Base-by-base conservation (phyloP, 2,113 vertebrate genomes). In the Oryzias melastigma region DNA sequence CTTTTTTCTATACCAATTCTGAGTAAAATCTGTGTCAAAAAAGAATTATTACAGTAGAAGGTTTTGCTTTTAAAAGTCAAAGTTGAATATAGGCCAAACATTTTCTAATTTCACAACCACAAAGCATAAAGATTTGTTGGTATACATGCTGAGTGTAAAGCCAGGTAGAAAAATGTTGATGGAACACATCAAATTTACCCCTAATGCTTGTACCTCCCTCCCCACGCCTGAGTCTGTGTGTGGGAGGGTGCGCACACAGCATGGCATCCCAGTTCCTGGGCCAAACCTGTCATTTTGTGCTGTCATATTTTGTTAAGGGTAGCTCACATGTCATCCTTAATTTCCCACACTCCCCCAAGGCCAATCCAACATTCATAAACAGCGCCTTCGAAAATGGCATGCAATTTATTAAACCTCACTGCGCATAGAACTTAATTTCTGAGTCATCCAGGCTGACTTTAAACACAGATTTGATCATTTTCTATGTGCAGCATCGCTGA, bases 291-390 rank as follows among this genome's bases (percentile, higher is more conserved):
- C 85, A 89, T 88, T 91, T 89, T 76, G 78, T 69, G 73, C 64
- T 89, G 87, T 89, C 85, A 82, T 71, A 83, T 77, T 72, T 67
- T 83, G 76, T 85, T 80, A 83, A 85, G 77, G 82, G 79, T 60
- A 70, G 65, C 64, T 77, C 51, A 74, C 74, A 77, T 54, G 68
- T 49, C 57, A 77, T 73, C 68, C 64, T 76, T 83, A 87, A 83
- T 82, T 85, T 81, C 70, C 62, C 24, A 22, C 71, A 50, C 77
- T 85, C 73, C 60, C 75, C 65, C 74, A 71, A 67, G 47, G 20
- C 77, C 73, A 63, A 65, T 55, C 62, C 77, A 68, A 56, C 52
- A 24, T 62, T 75, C 55, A 55, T 81, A 86, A 82, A 80, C 87
- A 75, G 66, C 60, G 42, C 68, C 71, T 81, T 65, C 71, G 73